Percentiles rank a stretch among this genome's conserved stretches.
These are phyloP conservation scores for Lottia gigantea DNA, from an alignment of 2,888 invertebrate genomes.

Conservation along the genomic window DNA sequence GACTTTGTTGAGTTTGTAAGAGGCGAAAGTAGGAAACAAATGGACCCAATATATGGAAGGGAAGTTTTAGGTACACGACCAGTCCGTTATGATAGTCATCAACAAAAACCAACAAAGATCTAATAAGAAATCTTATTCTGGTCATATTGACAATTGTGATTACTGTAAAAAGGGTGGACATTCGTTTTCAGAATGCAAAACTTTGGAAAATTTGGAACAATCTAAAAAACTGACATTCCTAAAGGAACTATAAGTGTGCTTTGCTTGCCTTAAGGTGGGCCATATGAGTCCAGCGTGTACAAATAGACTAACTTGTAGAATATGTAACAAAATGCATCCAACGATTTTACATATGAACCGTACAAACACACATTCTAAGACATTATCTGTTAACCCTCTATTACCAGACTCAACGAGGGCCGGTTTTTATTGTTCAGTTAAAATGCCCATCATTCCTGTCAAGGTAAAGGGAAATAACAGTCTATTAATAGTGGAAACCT, in stretches of 20 bases:
- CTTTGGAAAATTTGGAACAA: not conserved
- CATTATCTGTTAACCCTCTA: no score
- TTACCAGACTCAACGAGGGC: not conserved
- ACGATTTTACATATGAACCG: not conserved
- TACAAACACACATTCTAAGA: no score
- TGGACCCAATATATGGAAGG: not conserved
- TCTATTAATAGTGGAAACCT: slow-evolving; percentile 25
- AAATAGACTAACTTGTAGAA: not conserved
- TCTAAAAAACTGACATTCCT: not conserved
- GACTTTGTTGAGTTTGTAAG: not conserved
- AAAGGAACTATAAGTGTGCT: not conserved
- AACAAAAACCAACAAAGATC: no score
- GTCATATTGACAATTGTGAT: not conserved
- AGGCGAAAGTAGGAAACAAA: not conserved
- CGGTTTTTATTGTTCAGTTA: not conserved
- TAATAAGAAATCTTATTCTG: no score
- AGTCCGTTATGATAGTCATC: no score
- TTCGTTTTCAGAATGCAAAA: not conserved
- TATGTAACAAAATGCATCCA: not conserved
- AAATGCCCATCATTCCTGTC: slow-evolving; percentile 59
- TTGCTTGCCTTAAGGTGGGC: not conserved
- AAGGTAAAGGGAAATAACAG: slow-evolving; percentile 25
- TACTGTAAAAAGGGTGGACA: not conserved
- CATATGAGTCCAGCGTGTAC: not conserved
- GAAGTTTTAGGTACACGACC: not conserved